These are phyloP conservation scores for Macrostomum lignano DNA, from an alignment of 1,140 invertebrate species.

Conservation along the genomic window DNA sequence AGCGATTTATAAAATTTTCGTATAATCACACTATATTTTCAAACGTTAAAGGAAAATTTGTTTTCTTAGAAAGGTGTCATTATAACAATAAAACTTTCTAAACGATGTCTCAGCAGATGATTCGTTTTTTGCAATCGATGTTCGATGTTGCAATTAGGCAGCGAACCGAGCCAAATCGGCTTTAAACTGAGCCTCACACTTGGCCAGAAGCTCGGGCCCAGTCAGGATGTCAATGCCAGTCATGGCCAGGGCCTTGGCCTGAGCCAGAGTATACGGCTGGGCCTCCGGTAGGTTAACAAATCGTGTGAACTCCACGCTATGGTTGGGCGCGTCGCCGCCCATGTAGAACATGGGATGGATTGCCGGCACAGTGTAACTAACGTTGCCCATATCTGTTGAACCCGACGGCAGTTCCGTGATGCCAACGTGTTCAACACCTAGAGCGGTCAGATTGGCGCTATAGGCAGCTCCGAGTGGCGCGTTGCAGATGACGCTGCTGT, in stretches of 20 bases:
- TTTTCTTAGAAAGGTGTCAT: too few relatives aligned
- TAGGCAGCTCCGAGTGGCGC: not conserved
- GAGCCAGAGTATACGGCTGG: slow-evolving; percentile 11
- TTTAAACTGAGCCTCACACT: too few relatives aligned
- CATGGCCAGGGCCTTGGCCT: slow-evolving; percentile 15
- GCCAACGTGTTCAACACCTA: slow-evolving; percentile 5
- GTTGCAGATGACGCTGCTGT: not conserved
- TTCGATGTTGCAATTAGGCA: too few relatives aligned
- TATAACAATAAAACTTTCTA: too few relatives aligned
- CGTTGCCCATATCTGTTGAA: slow-evolving; percentile 21
- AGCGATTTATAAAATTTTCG: too few relatives aligned
- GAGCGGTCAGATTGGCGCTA: not conserved
- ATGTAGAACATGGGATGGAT: slow-evolving; percentile 21
- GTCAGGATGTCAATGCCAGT: slow-evolving; percentile 13
- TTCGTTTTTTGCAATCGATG: too few relatives aligned
- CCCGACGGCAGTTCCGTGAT: slow-evolving; percentile 7
- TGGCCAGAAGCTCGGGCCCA: too few relatives aligned
- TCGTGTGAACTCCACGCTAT: slow-evolving; percentile 17
- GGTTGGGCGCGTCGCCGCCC: slow-evolving; percentile 13
- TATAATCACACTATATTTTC: too few relatives aligned
- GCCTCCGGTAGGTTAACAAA: too few relatives aligned
- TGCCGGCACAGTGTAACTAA: slow-evolving; percentile 19
- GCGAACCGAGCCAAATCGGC: too few relatives aligned
- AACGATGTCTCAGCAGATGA: too few relatives aligned
- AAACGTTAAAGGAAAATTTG: too few relatives aligned